A percentile compares a stretch with the other conserved stretches of the same genome.
Evolutionary conservation across 2,113 vertebrate species (phyloP).

Genomic region (Megaceryle maxima): DNA sequence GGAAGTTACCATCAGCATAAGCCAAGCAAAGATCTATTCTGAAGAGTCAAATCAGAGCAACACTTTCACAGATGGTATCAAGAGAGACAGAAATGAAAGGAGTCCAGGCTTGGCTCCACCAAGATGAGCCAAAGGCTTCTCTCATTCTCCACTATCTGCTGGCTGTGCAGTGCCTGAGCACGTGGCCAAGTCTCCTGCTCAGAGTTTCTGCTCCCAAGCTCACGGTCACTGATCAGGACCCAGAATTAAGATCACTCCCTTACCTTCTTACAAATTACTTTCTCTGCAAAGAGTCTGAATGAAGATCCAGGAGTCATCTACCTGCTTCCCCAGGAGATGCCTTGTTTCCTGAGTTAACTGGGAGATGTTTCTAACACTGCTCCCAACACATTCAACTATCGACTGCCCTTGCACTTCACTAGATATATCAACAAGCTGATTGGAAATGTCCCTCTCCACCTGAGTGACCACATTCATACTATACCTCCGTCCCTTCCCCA

Average conservation of each 20-base stretch:
- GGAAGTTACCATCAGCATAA: neutral
- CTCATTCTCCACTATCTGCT: accelerated
- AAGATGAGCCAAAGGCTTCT: neutral
- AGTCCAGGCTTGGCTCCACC: neutral
- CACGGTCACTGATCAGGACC: neutral
- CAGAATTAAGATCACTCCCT: accelerated
- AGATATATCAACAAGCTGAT: neutral
- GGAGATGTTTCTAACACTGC: neutral
- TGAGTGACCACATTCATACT: neutral
- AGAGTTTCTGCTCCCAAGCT: neutral
- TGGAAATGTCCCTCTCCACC: neutral
- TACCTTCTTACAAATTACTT: neutral
- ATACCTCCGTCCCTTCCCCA: neutral
- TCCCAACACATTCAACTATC: neutral
- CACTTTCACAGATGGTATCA: neutral
- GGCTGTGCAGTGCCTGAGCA: neutral
- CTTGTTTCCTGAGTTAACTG: neutral
- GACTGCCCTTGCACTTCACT: accelerated
- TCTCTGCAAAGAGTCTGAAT: neutral
- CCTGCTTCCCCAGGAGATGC: neutral
- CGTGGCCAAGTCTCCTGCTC: neutral
- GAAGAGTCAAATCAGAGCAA: neutral
- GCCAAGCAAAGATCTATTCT: neutral
- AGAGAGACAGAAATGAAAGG: neutral
- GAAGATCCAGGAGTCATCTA: neutral